A percentile compares a stretch with the other conserved stretches of the same genome.
Conservation (phyloP, 2,797 vertebrate species). For the Astyanax mexicanus region DNA sequence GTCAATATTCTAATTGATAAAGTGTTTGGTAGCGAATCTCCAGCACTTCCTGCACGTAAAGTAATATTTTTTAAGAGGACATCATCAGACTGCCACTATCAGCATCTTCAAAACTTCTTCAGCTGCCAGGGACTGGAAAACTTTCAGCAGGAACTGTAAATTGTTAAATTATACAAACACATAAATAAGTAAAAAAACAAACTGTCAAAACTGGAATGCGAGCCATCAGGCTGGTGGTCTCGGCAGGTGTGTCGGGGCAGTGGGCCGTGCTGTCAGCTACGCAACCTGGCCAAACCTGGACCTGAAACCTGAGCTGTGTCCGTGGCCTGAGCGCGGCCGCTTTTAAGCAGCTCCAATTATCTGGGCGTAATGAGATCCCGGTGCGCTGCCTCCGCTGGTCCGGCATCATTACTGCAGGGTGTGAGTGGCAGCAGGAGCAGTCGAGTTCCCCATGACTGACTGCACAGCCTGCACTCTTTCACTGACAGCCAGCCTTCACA, state of each 20-base stretch:
- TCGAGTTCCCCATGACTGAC: slow-evolving; percentile 75
- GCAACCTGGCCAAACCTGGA: slow-evolving; percentile 61
- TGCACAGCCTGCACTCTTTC: slow-evolving; percentile 60
- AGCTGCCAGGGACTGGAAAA: not conserved
- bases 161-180: slow-evolving; percentile 13
- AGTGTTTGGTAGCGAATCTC: no score
- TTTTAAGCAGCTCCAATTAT: slow-evolving; percentile 80
- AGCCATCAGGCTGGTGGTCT: slow-evolving; percentile 22
- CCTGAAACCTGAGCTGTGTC: slow-evolving; percentile 51
- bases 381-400: slow-evolving; percentile 65
- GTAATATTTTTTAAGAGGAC: not conserved
- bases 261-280: slow-evolving; percentile 46
- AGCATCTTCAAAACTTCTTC: slow-evolving; percentile 2
- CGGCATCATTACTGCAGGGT: slow-evolving; percentile 74
- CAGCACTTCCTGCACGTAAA: no score
- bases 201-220: slow-evolving; percentile 26
- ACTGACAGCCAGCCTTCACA: slow-evolving; percentile 74
- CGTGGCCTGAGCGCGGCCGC: slow-evolving; percentile 64
- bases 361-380: slow-evolving; percentile 77
- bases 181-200: slow-evolving; percentile 26
- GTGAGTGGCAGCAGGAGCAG: slow-evolving; percentile 76
- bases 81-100: not conserved
- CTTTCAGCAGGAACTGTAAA: not conserved
- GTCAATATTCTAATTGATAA: no score
- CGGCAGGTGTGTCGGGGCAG: slow-evolving; percentile 34